These are phyloP conservation scores for Cynodonichthys magdalenae DNA, from an alignment of 2,797 vertebrate genomes.

Conservation along the genomic window DNA sequence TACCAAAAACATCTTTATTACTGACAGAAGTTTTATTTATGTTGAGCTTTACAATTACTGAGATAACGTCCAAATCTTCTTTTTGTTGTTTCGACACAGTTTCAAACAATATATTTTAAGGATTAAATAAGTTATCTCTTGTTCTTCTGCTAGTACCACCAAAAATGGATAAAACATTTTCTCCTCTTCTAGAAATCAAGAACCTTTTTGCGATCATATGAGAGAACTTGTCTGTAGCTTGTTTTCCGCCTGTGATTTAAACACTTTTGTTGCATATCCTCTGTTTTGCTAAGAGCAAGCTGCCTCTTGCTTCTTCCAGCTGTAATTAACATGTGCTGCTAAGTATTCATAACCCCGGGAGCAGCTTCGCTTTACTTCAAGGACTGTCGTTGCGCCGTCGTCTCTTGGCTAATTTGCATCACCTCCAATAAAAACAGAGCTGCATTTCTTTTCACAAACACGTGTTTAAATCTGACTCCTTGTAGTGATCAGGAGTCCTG, in stretches of 20 bases:
- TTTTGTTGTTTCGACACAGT: no score
- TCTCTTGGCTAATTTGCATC: constrained; percentile 47
- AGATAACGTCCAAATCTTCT: no score
- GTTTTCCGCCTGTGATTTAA: neutral
- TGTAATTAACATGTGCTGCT: constrained; percentile 49
- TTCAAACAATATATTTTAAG: no score
- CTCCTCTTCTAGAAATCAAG: no score
- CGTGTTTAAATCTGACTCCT: constrained; percentile 41
- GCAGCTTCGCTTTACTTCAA: constrained; percentile 41
- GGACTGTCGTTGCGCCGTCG: constrained; percentile 34
- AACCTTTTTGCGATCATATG: no score
- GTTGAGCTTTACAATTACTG: no score
- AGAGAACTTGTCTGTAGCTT: neutral
- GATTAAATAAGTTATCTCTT: no score
- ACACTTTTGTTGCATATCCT: neutral
- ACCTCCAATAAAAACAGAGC: constrained; percentile 15
- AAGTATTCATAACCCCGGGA: constrained; percentile 42
- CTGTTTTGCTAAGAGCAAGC: constrained; percentile 24
- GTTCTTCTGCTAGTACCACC: no score
- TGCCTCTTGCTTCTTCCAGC: constrained; percentile 44
- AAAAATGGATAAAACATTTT: no score
- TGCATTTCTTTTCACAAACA: constrained; percentile 19
- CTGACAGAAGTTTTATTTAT: no score
- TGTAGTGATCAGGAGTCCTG: constrained; percentile 34
- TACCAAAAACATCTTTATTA: constrained; percentile 45